These are phyloP conservation scores for Phyllostomus hastatus DNA, from an alignment of 2,113 vertebrate species.

Conservation along the genomic window DNA sequence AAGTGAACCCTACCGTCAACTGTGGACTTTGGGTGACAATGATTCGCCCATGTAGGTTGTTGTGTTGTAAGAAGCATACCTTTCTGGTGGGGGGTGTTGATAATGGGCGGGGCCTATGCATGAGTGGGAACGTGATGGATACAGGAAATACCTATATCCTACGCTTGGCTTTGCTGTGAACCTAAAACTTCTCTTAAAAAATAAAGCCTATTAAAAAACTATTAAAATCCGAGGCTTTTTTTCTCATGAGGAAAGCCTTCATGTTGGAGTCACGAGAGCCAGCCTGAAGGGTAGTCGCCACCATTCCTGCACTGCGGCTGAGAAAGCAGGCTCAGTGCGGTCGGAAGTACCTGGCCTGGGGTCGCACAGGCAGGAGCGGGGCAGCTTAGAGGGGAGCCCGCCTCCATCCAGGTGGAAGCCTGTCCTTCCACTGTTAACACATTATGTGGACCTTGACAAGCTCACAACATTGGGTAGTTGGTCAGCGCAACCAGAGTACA, in stretches of 20 bases:
- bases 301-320: neutral
- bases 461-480: neutral
- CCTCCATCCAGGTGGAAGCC: neutral
- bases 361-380: neutral
- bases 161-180: neutral
- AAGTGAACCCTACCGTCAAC: neutral
- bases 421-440: neutral
- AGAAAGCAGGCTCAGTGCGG: neutral
- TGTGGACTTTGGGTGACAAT: neutral
- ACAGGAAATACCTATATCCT: too few relatives aligned
- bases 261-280: neutral
- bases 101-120: neutral
- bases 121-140: neutral
- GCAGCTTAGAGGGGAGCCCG: neutral
- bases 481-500: neutral
- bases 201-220: neutral
- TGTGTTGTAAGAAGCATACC: neutral
- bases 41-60: neutral
- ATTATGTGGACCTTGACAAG: neutral
- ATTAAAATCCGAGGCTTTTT: neutral
- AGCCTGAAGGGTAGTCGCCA: rapidly evolving
- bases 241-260: neutral
- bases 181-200: neutral
- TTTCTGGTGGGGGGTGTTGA: neutral
- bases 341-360: neutral